Evolutionary conservation across 23 tunicate species (phyloP), one percentile per base, ranked within the genome.

Genomic region (Trididemnum clinides): DNA sequence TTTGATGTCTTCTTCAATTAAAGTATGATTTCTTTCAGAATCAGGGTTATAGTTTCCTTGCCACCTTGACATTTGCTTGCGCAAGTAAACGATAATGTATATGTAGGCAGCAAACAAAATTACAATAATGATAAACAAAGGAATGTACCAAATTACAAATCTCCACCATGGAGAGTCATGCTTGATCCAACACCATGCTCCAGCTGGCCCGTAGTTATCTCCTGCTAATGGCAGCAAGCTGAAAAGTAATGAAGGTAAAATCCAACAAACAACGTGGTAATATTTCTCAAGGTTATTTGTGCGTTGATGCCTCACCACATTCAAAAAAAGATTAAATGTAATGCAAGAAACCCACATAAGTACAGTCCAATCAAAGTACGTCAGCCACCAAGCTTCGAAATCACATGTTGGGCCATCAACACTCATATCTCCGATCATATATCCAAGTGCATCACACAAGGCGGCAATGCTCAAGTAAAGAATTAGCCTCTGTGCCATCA

Each of bases 171-270:
- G 72, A 27, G 93, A 79, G 21, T 78, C 82, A 54, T 94, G 98
- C 62, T 94, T 94, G 21, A 94, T 89, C 98, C 98, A 94, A 49
- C 98, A 94, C 98, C 98, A 94, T 21, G 98, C 98, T 0, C 98
- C 98, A 72, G 98, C 98, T 23, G 90, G 98, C 2, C 98, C 98
- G 66, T 94, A 94, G 57, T 89, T 94, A 62, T 94, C 94, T 20
- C 95, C 98, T 82, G 86, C 86, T 0, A 94, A 82, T 1, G 98
- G 98, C 30, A 94, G 85, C 15, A 94, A 34, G 63, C 98, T 94
- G 23, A 94, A 22, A 12, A 94, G 50, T 10, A 94, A 65, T n/a
- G 98, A 88, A 0, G 90, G 90, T 7, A 66, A 28, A 20, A 93
- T 0, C 98, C 98, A 94, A 81, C 65, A 85, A 0, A 89, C n/a